Evolutionary conservation across 2,113 vertebrate species (phyloP).

Genomic region (Leiothrix lutea): DNA sequence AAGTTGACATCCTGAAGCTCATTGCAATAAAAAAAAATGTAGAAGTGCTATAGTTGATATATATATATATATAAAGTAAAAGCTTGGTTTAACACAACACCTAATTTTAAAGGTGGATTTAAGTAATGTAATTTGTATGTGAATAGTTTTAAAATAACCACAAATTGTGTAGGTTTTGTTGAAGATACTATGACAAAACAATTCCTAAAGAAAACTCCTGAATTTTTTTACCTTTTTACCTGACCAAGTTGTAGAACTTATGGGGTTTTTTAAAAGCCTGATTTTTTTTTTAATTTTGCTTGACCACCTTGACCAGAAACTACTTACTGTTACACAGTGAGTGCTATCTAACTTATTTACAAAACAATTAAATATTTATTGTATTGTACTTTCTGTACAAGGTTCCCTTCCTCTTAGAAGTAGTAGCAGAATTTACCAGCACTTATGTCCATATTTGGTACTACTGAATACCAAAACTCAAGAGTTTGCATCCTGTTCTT

Average conservation of each 20-base stretch:
- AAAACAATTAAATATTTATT: background rate
- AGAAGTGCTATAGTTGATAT: rapidly evolving
- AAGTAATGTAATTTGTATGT: background rate
- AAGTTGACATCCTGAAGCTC: too few species aligned
- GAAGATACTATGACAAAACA: background rate
- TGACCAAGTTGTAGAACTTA: background rate
- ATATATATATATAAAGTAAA: background rate
- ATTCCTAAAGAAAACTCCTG: background rate
- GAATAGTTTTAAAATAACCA: background rate
- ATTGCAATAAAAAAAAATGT: background rate
- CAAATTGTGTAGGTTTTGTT: background rate
- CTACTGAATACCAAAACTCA: background rate
- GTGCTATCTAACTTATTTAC: background rate
- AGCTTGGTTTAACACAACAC: background rate
- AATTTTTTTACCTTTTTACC: background rate
- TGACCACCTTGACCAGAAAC: background rate
- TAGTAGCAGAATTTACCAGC: background rate
- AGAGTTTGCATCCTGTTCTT: background rate
- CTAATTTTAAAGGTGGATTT: background rate
- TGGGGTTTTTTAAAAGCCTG: rapidly evolving
- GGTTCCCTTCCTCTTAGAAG: background rate
- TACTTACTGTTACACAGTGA: background rate
- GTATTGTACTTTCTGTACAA: background rate
- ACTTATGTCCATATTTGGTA: background rate
- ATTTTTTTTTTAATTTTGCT: background rate